Base-by-base conservation (phyloP, 2,113 vertebrate genomes). In the Cyanistes caeruleus region DNA sequence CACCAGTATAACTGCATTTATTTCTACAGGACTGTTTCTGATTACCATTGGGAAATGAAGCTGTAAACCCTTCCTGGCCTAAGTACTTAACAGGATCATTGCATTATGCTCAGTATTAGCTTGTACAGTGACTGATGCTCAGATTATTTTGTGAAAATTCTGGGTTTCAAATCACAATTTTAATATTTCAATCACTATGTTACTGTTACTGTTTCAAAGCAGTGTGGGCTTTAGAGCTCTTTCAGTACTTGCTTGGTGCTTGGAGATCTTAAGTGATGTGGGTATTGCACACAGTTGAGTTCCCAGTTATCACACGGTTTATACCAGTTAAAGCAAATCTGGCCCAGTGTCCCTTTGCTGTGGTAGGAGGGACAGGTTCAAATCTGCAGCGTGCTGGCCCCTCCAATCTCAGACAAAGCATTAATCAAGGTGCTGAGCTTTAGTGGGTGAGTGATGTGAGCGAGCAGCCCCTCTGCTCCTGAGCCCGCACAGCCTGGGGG, bases 341-440 rank as follows among this genome's bases (percentile, higher is more conserved):
- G 63, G 33, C 55, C 82, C 67, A 63, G 35, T 13, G 69, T 39
- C 41, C 22, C 55, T 96, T 80, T 93, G 63, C 80, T 83, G 92
- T 94, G 59, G 85, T 55, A 17, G 72, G 75, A 94, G 65, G 75
- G 92, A 59, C 84, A 94, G 83, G 87, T 93, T 96, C 75, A 94
- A 73, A 86, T 91, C 68, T 92, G 87, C 79, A 86, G 78, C 8
- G 11, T 37, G 51, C 63, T 90, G 82, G 56, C 75, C 90, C 22
- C 89, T 90, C 70, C 72, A 37, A 30, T 30, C 70, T 83, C 4
- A 58, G 46, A 44, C n/a, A 35, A 46, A 77, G 82, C 90, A 77
- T 70, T 77, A 68, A 35, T 23, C 78, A 7, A 52, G 84, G 70
- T 59, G 82, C 94, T 93, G 78, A 94, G 90, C 70, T 91, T 65